Evolutionary conservation across 30 jellyfish, hydroid and myxozoan genomes (phyloP), one percentile per base, ranked within the genome.

Genomic region (Hydractinia echinata): DNA sequence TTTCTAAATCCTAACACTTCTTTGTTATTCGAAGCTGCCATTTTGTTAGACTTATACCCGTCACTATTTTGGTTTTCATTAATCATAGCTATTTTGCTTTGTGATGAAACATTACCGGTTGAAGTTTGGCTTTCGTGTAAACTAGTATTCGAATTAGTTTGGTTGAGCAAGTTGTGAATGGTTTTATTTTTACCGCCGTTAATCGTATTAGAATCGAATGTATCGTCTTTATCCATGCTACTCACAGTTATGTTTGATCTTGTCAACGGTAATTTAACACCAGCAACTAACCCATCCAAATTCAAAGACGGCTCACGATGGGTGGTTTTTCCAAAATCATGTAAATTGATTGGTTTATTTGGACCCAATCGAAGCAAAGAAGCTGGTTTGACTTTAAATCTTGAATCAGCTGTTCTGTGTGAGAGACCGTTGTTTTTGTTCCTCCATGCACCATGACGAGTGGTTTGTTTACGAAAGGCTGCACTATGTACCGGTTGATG

Each of bases 281-380:
- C 39, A 14, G 30, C 61, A 30, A 71, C 53, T 60, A 71, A 71
- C 8, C 81, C 81, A 71, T 71, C 81, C 10, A 71, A 58, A 20
- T 71, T 71, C 67, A 71, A 71, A 7, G 81, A 71, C 7, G 81
- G 81, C 61, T 71, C 81, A 20, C 81, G 81, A 50, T 71, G 81
- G 67, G 8, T 71, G 44, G 44, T 71, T 7, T 60, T 48, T 8
- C n/a, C 18, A 71, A 71, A 71, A n/a, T 71, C 53, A 10, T 52
- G 55, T 20, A 71, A 14, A 52, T 20, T 71, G 67, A 71, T 71
- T 52, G 81, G 81, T 20, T 71, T 20, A 7, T 71, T 52, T 20
- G 81, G 81, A 13, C 81, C 81, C n/a, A 71, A 7, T 14, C n/a
- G 81, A 5, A n/a, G n/a, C 81, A 50, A 10, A 0, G 81, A 50